Conservation (phyloP, 37 sponge, comb jelly and placozoan species). For the Eunapius fragilis region DNA sequence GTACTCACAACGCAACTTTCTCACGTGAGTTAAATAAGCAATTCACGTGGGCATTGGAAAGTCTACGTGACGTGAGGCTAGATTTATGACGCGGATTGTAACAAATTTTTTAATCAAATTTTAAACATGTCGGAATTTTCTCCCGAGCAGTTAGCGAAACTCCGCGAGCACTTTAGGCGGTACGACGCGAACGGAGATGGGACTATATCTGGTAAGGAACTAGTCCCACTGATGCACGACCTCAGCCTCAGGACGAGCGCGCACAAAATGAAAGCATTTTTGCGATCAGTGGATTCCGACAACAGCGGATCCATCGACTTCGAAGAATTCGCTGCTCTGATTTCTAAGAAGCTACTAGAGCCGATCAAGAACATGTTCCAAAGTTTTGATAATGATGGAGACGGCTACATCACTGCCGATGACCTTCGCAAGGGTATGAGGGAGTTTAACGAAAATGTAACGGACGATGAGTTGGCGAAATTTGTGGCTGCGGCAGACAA, state of each 20-base stretch:
- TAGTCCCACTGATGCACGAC: neutral
- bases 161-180: neutral
- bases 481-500: neutral
- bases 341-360: neutral
- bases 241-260: neutral
- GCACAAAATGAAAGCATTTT: neutral
- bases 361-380: neutral
- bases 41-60: no score
- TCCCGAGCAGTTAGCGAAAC: neutral
- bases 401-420: neutral
- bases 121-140: neutral
- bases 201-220: neutral
- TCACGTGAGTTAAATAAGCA: no score
- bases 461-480: neutral
- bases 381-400: neutral
- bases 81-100: neutral
- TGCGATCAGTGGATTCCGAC: neutral
- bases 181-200: neutral
- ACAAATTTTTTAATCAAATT: no score
- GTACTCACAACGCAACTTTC: no score
- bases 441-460: neutral
- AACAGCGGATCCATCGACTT: slow-evolving; percentile 4
- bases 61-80: no score
- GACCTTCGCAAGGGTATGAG: neutral
- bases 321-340: neutral